These are phyloP conservation scores for Rattus rattus DNA, from an alignment of 2,113 vertebrate species.

Conservation along the genomic window DNA sequence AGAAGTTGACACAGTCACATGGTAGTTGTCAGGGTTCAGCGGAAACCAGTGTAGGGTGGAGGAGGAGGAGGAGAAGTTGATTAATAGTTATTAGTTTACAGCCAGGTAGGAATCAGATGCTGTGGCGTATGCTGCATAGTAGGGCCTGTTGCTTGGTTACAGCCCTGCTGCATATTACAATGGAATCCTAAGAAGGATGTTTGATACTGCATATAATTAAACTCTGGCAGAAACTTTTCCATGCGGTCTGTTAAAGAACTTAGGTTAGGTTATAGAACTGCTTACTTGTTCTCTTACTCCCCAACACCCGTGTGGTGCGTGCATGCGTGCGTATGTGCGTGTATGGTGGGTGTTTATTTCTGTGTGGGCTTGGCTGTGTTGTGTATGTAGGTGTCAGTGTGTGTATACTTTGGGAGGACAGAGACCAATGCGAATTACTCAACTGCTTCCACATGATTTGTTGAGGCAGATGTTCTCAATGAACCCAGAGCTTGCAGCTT, in stretches of 20 bases:
- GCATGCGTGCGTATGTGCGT: neutral
- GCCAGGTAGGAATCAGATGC: no score
- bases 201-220: neutral
- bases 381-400: neutral
- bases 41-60: neutral
- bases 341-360: neutral
- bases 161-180: neutral
- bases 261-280: neutral
- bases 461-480: neutral
- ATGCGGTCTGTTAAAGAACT: neutral
- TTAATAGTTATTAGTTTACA: neutral
- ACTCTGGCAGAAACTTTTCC: neutral
- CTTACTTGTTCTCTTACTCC: neutral
- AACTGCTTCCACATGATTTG: neutral
- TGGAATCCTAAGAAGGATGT: neutral
- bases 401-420: neutral
- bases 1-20: neutral
- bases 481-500: neutral
- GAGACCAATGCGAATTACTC: neutral
- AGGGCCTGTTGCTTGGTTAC: neutral
- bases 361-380: neutral
- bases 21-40: neutral
- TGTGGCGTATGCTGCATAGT: neutral
- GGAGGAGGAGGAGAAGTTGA: no score
- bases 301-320: rapidly evolving